These are phyloP conservation scores for Chloroclystis v-ata DNA, from an alignment of 2,888 invertebrate genomes.

Conservation along the genomic window DNA sequence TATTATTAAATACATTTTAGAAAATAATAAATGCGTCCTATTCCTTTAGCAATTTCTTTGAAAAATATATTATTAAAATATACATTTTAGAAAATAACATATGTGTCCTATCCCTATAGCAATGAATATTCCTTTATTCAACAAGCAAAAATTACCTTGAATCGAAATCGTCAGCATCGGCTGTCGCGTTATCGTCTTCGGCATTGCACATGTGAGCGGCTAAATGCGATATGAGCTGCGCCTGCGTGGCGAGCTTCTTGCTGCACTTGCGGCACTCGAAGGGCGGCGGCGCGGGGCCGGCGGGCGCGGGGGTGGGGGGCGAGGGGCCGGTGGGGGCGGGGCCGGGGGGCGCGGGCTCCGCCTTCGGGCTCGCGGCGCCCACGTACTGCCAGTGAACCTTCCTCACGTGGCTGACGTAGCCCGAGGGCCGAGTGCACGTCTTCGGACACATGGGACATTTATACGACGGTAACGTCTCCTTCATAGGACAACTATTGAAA, in stretches of 20 bases:
- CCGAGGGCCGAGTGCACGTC: constrained; percentile 38
- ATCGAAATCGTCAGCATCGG: constrained; percentile 36
- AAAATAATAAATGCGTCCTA: too few species aligned
- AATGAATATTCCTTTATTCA: too few species aligned
- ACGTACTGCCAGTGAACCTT: constrained; percentile 46
- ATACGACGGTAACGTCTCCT: constrained; percentile 35
- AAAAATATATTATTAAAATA: too few species aligned
- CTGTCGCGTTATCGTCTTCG: constrained; percentile 41
- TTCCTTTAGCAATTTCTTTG: too few species aligned
- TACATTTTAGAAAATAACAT: too few species aligned
- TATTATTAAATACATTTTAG: constrained; percentile 10
- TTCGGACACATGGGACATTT: constrained; percentile 58
- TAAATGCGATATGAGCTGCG: constrained; percentile 58
- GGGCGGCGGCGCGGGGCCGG: constrained; percentile 1
- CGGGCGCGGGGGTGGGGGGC: not conserved
- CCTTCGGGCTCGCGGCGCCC: constrained; percentile 1
- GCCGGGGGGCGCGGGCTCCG: not conserved
- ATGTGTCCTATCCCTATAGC: too few species aligned
- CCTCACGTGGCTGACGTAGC: constrained; percentile 55
- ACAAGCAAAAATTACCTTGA: constrained; percentile 54
- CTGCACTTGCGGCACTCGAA: constrained; percentile 62
- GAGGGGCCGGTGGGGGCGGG: too few species aligned
- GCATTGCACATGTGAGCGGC: constrained; percentile 63
- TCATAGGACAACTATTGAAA: constrained; percentile 48
- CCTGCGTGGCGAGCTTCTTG: constrained; percentile 55